These are phyloP conservation scores for Corella eumyota DNA, from an alignment of 23 tunicate species.

Conservation along the genomic window DNA sequence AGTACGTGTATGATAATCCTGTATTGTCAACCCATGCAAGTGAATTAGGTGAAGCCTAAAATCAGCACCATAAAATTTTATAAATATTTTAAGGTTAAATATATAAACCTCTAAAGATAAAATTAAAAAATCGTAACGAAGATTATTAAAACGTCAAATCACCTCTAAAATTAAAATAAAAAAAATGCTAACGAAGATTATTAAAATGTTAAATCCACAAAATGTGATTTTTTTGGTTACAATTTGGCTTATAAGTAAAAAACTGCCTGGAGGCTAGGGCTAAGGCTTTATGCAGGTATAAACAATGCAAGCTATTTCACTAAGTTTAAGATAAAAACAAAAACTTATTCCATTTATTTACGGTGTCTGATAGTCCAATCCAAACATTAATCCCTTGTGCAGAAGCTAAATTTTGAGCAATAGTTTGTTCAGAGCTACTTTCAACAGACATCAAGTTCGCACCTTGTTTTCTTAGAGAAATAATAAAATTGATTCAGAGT, in stretches of 20 bases:
- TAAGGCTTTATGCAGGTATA: too few relatives aligned
- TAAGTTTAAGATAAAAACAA: too few relatives aligned
- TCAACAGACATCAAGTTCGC: conserved; percentile 43
- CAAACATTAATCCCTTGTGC: conserved; percentile 6
- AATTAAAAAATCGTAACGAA: too few relatives aligned
- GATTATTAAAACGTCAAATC: too few relatives aligned
- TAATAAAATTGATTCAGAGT: neutral
- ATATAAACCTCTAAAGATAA: neutral
- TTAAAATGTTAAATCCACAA: too few relatives aligned
- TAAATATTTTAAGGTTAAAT: neutral
- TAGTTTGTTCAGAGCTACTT: conserved; percentile 27
- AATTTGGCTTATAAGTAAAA: too few relatives aligned
- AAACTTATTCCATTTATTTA: conserved; percentile 25
- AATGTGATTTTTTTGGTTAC: too few relatives aligned
- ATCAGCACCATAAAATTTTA: neutral
- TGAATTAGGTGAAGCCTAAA: conserved; percentile 64
- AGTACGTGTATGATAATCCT: conserved; percentile 16
- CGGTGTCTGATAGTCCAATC: conserved; percentile 79
- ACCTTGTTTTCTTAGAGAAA: conserved; percentile 41
- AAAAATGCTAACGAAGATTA: too few relatives aligned
- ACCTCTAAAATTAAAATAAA: too few relatives aligned
- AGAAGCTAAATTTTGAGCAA: conserved; percentile 13
- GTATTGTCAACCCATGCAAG: conserved; percentile 47
- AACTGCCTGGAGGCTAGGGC: too few relatives aligned
- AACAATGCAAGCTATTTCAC: too few relatives aligned